These are phyloP conservation scores for Balanococcus diminutus DNA, from an alignment of 2,888 invertebrate genomes.

Conservation along the genomic window DNA sequence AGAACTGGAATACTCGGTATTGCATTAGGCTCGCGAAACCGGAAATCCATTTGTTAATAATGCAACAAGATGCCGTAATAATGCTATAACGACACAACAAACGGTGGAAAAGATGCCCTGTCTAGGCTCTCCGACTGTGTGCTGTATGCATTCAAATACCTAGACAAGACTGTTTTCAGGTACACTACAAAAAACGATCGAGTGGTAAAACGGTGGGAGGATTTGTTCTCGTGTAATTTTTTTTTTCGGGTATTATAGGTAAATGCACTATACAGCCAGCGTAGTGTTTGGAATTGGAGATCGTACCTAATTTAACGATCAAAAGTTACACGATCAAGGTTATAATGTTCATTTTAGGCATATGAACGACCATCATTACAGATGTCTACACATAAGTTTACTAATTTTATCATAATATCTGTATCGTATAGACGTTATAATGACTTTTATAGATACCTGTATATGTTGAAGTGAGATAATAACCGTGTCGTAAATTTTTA, in stretches of 20 bases:
- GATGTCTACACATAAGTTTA: background rate
- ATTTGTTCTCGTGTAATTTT: background rate
- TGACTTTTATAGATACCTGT: background rate
- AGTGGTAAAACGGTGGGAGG: background rate
- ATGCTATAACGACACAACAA: constrained; percentile 29
- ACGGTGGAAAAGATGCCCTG: constrained; percentile 14
- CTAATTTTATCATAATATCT: background rate
- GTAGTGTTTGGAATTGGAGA: background rate
- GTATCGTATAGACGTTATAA: background rate
- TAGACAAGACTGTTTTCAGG: constrained; percentile 6
- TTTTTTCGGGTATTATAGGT: background rate
- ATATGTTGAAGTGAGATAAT: background rate
- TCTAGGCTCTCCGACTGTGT: background rate
- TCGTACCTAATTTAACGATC: background rate
- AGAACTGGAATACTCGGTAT: constrained; percentile 48
- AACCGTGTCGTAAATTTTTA: background rate
- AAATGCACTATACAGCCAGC: background rate
- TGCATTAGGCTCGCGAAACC: constrained; percentile 54
- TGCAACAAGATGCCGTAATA: constrained; percentile 55
- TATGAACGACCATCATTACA: background rate
- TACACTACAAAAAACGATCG: background rate
- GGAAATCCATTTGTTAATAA: constrained; percentile 53
- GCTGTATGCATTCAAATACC: background rate
- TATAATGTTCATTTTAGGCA: background rate
- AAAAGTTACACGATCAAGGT: background rate